A percentile compares a stretch with the other conserved stretches of the same genome.
Conservation (phyloP, 2,113 vertebrate genomes). For the Burhinus bistriatus region DNA sequence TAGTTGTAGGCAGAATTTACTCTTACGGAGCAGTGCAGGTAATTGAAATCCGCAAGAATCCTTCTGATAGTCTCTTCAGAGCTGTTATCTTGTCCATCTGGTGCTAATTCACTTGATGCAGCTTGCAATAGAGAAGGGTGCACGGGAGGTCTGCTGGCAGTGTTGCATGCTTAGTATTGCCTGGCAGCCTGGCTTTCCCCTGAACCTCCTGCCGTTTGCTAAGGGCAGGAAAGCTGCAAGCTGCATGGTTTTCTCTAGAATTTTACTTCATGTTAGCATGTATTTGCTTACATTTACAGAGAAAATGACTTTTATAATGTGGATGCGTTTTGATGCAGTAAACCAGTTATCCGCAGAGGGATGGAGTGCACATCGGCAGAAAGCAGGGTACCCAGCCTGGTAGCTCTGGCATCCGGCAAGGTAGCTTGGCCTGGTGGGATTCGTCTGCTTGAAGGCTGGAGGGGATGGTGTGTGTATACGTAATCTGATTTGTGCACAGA, state of each 20-base stretch:
- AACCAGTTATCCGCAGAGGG: background rate
- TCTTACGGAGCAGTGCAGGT: background rate
- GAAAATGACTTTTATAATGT: background rate
- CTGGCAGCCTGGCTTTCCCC: background rate
- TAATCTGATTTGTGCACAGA: background rate
- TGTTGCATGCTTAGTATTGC: background rate
- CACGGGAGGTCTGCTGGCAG: background rate
- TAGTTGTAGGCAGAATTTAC: background rate
- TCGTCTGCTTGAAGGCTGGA: background rate
- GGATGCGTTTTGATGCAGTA: accelerated
- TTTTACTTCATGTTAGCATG: background rate
- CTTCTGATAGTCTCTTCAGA: background rate
- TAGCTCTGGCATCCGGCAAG: background rate
- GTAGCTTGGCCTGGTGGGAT: background rate
- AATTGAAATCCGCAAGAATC: background rate
- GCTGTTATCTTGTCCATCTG: background rate
- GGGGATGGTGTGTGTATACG: background rate
- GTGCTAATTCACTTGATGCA: background rate
- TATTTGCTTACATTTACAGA: background rate
- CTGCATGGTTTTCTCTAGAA: background rate
- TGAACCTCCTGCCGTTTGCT: background rate
- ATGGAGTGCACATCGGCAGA: background rate
- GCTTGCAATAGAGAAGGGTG: background rate
- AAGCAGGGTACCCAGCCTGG: accelerated
- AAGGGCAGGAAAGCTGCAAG: background rate